Conservation (phyloP, 2,888 invertebrate genomes). For the Amorpha juglandis region DNA sequence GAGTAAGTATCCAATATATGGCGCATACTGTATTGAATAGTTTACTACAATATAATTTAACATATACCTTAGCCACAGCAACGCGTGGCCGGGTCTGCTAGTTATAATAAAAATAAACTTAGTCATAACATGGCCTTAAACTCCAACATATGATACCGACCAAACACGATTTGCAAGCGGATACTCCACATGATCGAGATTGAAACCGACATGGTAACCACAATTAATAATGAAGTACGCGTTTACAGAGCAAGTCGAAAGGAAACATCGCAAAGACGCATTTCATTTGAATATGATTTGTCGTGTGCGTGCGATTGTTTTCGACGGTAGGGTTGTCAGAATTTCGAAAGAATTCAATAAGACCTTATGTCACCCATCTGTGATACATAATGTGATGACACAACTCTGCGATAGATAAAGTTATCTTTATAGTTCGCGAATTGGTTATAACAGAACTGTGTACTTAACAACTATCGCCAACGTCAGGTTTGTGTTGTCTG, state of each 20-base stretch:
- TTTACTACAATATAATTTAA: no score
- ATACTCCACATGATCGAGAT: background rate
- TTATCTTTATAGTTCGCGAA: background rate
- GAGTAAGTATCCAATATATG: no score
- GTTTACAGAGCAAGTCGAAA: slow-evolving; percentile 2
- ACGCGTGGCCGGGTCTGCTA: no score
- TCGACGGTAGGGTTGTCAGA: background rate
- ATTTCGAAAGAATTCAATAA: background rate
- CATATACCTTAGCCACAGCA: no score
- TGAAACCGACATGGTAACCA: slow-evolving; percentile 10
- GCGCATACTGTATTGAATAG: no score
- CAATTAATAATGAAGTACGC: slow-evolving; percentile 21
- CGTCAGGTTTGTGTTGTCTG: no score
- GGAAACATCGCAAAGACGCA: slow-evolving; percentile 11
- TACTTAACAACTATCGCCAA: background rate
- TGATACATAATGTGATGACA: background rate
- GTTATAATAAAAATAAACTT: no score
- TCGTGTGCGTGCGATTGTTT: background rate
- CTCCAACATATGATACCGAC: background rate
- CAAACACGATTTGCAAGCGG: background rate
- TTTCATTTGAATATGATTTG: slow-evolving; percentile 21
- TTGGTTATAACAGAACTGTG: background rate
- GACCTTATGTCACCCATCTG: background rate
- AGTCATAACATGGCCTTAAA: background rate
- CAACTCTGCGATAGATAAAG: no score